Conservation (phyloP, 1,140 invertebrate genomes). For the Lethrus apterus region DNA sequence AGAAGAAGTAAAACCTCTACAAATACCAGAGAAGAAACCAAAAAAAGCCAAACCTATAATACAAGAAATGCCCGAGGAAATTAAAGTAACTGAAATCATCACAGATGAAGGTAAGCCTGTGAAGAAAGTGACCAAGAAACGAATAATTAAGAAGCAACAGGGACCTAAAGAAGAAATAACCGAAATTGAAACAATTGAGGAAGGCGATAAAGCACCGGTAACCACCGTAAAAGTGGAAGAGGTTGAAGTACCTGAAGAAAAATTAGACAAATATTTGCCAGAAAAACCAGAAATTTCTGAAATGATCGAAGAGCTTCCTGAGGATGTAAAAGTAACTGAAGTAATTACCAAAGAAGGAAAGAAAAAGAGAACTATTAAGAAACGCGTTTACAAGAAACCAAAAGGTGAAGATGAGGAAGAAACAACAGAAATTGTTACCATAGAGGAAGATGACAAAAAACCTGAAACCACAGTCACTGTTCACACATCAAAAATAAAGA, state of each 20-base stretch:
- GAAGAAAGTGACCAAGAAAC: slow-evolving; percentile 34
- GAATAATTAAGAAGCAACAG: slow-evolving; percentile 31
- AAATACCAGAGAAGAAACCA: slow-evolving; percentile 17
- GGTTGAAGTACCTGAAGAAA: slow-evolving; percentile 27
- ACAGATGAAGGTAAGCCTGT: slow-evolving; percentile 28
- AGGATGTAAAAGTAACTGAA: slow-evolving; percentile 34
- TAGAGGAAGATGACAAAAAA: slow-evolving; percentile 38
- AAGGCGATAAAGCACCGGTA: slow-evolving; percentile 35
- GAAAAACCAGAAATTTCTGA: slow-evolving; percentile 24
- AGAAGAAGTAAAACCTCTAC: slow-evolving; percentile 27
- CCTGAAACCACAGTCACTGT: slow-evolving; percentile 35
- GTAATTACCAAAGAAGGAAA: slow-evolving; percentile 43
- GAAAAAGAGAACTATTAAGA: slow-evolving; percentile 36
- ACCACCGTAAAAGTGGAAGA: slow-evolving; percentile 41
- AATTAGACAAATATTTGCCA: slow-evolving; percentile 20
- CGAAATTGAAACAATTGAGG: slow-evolving; percentile 34
- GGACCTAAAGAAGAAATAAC: slow-evolving; percentile 29
- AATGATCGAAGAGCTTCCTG: slow-evolving; percentile 25
- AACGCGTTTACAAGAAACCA: slow-evolving; percentile 29
- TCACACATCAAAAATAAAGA: slow-evolving; percentile 17
- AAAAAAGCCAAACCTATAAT: slow-evolving; percentile 16
- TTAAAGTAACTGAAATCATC: slow-evolving; percentile 22
- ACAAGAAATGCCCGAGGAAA: slow-evolving; percentile 33
- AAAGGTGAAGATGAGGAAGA: slow-evolving; percentile 28
- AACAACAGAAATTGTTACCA: slow-evolving; percentile 29